Percentiles rank a stretch among this genome's conserved stretches.
These are phyloP conservation scores for Abrostola triplasia DNA, from an alignment of 2,888 invertebrate species.

Conservation along the genomic window DNA sequence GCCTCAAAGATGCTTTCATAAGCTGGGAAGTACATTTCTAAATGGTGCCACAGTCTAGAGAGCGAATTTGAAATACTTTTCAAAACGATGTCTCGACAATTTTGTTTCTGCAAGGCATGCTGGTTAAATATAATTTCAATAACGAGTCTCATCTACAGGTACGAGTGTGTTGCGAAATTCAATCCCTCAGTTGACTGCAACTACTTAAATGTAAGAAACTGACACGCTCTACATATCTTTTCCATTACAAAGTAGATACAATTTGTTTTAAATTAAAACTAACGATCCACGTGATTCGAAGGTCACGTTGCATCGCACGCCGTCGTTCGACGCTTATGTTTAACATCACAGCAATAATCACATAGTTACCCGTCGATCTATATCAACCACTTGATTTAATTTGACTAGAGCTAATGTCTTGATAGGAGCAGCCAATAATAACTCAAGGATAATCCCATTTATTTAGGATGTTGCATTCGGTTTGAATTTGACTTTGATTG, in stretches of 20 bases:
- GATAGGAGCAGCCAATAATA: constrained; percentile 72
- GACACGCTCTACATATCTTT: constrained; percentile 46
- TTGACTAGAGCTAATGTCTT: constrained; percentile 72
- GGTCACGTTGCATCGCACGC: constrained; percentile 49
- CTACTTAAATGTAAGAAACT: constrained; percentile 26
- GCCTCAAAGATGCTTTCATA: constrained; percentile 29
- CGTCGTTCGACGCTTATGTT: constrained; percentile 46
- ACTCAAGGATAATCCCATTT: constrained; percentile 75
- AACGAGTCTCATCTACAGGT: constrained; percentile 1
- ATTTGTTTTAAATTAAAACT: constrained; percentile 47
- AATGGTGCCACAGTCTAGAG: constrained; percentile 8
- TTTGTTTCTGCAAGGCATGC: background rate
- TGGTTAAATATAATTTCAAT: background rate
- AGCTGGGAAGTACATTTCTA: constrained; percentile 10
- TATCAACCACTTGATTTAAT: constrained; percentile 79
- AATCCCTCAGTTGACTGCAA: constrained; percentile 15
- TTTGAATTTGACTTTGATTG: constrained; percentile 57
- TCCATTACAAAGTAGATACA: constrained; percentile 44
- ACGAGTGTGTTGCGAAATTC: constrained; percentile 7
- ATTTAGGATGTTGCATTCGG: constrained; percentile 62
- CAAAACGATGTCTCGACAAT: constrained; percentile 1
- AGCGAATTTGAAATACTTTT: constrained; percentile 26
- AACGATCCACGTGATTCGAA: constrained; percentile 42
- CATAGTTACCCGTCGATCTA: constrained; percentile 73
- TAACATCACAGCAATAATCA: constrained; percentile 54